Conservation (phyloP, 2,797 vertebrate genomes). For the Dicrostonyx torquatus region DNA sequence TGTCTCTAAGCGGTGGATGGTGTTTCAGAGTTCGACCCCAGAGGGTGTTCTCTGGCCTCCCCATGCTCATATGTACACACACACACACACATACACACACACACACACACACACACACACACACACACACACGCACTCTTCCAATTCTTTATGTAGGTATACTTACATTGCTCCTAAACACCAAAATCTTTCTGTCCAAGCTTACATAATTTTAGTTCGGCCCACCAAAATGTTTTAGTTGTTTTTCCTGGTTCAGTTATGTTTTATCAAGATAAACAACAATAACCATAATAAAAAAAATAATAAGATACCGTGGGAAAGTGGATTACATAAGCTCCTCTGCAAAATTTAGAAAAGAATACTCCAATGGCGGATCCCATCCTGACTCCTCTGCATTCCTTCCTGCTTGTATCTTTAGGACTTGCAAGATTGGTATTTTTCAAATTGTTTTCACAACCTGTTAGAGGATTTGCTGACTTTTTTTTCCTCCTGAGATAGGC, state of each 20-base stretch:
- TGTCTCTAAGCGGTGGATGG: not conserved
- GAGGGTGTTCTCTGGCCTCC: not conserved
- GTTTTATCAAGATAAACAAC: not conserved
- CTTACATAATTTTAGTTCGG: not conserved
- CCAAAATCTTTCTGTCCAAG: not conserved
- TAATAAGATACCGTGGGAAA: not conserved
- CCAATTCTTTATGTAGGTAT: not conserved
- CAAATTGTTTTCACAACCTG: not conserved
- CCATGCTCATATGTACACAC: too few relatives aligned
- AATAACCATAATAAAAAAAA: constrained; percentile 1
- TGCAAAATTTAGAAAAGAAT: constrained; percentile 47
- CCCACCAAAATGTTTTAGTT: not conserved
- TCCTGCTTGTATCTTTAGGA: not conserved
- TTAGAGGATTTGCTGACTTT: not conserved
- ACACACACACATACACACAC: not conserved
- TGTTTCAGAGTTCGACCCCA: not conserved
- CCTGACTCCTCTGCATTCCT: not conserved
- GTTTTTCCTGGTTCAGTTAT: not conserved
- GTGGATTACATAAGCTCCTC: not conserved
- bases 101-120: not conserved
- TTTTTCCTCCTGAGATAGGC: not conserved
- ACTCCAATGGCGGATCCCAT: not conserved
- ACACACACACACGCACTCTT: not conserved
- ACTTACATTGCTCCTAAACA: not conserved
- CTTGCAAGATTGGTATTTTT: not conserved